Base-by-base conservation (phyloP, 2,797 vertebrate genomes). In the Hypotaenidia philippensis region DNA sequence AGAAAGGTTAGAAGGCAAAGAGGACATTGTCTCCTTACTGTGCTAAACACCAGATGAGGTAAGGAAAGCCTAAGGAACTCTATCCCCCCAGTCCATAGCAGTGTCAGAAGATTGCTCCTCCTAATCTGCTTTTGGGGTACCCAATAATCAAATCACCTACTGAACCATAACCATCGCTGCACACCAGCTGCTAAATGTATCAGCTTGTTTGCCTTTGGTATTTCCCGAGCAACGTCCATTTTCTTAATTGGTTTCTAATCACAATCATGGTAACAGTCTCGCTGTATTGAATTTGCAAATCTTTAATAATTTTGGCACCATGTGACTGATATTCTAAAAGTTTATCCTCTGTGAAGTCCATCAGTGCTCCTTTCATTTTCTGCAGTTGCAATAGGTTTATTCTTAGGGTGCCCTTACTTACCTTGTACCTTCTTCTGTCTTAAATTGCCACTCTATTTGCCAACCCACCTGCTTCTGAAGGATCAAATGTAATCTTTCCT, bases 241-340 rank as follows among this genome's bases (percentile, higher is more conserved):
- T 44, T 66, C 11, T 47, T 65, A 87, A 32, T 89, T 75, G 29
- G 74, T 77, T 19, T 83, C 41, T 89, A 70, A 69, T n/a, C 32
- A 14, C 15, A 69, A 2, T 11, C 22, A 29, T 10, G 11, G 11
- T 34, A 61, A 45, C 31, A 59, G 31, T 56, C 6, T 71, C 36
- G 10, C 7, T 22, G 16, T 55, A 56, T 5, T n/a, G 22, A 52
- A 52, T 68, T 71, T 75, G 22, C 22, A 88, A 56, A 52, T 56
- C 64, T 87, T 90, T 31, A 83, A 83, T 74, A 87, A 80, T 89
- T 85, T 74, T 80, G 32, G 25, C 13, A 64, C 25, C 27, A 49
- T 47, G 52, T 80, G 15, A 91, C 32, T 9, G 10, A 64, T 72
- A 31, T 59, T 88, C 29, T 63, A 50, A 53, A 65, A n/a, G 3